Base-by-base conservation (phyloP, 53 echinoderm and acorn worm species). In the Apostichopus leukothele region DNA sequence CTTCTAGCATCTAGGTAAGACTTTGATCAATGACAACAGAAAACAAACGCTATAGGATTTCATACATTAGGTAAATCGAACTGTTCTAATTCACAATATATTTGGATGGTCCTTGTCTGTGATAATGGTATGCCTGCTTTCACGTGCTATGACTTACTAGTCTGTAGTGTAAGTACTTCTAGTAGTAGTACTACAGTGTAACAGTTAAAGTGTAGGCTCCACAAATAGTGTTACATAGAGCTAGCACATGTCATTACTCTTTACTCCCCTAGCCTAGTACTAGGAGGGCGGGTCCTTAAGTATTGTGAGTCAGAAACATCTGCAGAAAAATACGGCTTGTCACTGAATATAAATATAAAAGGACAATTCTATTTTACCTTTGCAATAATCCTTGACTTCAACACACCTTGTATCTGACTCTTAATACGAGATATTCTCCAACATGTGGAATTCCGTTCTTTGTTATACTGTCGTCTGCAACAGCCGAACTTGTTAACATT, bases 391-490 rank as follows among this genome's bases (percentile, higher is more conserved):
- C 13, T 61, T 9, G 61, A 2, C 9, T 61, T 13, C 9, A 9
- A 61, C 9, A 61, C 61, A 61, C 61, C 61, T 13, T 61, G 61
- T 61, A 13, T 9, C 61, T 61, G 61, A 13, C 61, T 61, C 61
- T 13, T 11, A 61, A 61, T 61, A 13, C 9, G 61, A 61, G 61
- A 61, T 61, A 13, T 61, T 61, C 9, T 11, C 61, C 61, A 61
- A 61, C 61, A 61, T 61, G 61, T 61, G 61, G 9, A 11, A 61
- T 61, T 78, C n/a, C 78, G 10, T 10, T 78, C 78, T 78, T 78
- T 78, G 39, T 51, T 52, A 7, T 4, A 6, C 39, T 78, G 78
- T 78, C 78, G 78, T 78, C 78, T 78, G 78, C 78, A 78, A 78
- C 78, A 52, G n/a, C 10, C 61, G 61, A 78, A 39, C 39, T 39